Evolutionary conservation across 1,140 invertebrate species (phyloP).

Genomic region (Neotoxoptera formosana): DNA sequence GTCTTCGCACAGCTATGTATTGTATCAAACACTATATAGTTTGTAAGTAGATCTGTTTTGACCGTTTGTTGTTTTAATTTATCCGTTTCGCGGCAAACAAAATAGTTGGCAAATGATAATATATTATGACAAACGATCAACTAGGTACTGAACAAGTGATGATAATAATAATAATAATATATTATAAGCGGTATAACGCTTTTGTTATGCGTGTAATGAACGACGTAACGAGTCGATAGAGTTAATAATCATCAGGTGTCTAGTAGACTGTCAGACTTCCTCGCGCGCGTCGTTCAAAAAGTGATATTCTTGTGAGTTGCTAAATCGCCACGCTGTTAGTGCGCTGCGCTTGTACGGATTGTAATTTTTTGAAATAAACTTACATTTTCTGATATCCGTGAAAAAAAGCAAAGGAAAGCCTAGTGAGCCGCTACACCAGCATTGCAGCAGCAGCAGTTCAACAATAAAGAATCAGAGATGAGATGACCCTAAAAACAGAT

Average conservation of each 20-base stretch:
- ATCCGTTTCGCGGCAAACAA: not conserved
- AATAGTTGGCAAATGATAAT: not conserved
- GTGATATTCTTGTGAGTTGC: not conserved
- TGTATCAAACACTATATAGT: not conserved
- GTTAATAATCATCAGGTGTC: not conserved
- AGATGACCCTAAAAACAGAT: not conserved
- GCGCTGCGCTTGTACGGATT: not conserved
- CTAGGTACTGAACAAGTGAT: not conserved
- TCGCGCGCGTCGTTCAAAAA: not conserved
- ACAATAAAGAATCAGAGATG: not conserved
- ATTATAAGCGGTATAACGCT: not conserved
- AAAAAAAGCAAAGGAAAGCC: not conserved
- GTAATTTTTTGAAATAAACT: not conserved
- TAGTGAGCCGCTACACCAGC: no score
- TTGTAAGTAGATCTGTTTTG: not conserved
- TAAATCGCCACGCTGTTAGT: not conserved
- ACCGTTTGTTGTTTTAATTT: not conserved
- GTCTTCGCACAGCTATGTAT: not conserved
- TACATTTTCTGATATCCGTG: not conserved
- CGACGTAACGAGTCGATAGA: not conserved
- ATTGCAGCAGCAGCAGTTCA: not conserved
- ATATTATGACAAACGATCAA: slow-evolving; percentile 4
- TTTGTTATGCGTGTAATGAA: not conserved
- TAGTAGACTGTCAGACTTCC: not conserved
- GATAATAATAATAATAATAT: not conserved